A percentile compares a stretch with the other conserved stretches of the same genome.
Evolutionary conservation across 1,140 invertebrate genomes (phyloP).

Genomic region (Drosophila busckii): DNA sequence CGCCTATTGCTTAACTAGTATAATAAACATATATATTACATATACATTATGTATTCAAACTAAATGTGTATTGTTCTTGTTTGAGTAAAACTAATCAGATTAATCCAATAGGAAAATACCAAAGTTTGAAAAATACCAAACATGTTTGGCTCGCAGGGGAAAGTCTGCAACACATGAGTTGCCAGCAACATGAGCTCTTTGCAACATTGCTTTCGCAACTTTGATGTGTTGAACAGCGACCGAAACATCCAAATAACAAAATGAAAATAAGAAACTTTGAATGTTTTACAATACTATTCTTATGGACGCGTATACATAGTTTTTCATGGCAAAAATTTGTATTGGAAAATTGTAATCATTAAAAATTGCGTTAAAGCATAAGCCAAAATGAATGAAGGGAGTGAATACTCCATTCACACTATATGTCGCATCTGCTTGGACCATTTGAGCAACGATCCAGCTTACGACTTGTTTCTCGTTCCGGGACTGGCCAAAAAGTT

Average conservation of each 20-base stretch:
- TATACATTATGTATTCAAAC: conserved; percentile 14
- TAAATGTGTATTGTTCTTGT: conserved; percentile 2
- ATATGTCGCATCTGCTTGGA: conserved; percentile 72
- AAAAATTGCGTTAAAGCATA: background rate
- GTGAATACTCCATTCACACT: conserved; percentile 65
- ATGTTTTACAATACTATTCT: too few relatives aligned
- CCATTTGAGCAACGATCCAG: conserved; percentile 61
- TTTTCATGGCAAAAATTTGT: conserved; percentile 11
- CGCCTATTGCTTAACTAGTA: conserved; percentile 44
- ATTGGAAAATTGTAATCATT: conserved; percentile 2
- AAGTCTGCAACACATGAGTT: too few relatives aligned
- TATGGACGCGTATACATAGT: conserved; percentile 22
- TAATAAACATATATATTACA: conserved; percentile 39
- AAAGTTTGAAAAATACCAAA: too few relatives aligned
- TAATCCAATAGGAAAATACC: too few relatives aligned
- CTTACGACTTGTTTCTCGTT: conserved; percentile 66
- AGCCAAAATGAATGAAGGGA: conserved; percentile 56
- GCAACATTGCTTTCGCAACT: too few relatives aligned
- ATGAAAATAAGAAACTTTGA: too few relatives aligned
- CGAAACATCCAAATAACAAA: too few relatives aligned
- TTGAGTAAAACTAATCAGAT: too few relatives aligned
- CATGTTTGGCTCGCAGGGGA: too few relatives aligned
- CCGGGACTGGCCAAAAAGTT: conserved; percentile 71
- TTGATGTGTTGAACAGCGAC: too few relatives aligned
- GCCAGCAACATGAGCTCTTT: too few relatives aligned